A percentile compares a stretch with the other conserved stretches of the same genome.
Conservation (phyloP, 1,140 invertebrate genomes). For the Danaus plexippus region DNA sequence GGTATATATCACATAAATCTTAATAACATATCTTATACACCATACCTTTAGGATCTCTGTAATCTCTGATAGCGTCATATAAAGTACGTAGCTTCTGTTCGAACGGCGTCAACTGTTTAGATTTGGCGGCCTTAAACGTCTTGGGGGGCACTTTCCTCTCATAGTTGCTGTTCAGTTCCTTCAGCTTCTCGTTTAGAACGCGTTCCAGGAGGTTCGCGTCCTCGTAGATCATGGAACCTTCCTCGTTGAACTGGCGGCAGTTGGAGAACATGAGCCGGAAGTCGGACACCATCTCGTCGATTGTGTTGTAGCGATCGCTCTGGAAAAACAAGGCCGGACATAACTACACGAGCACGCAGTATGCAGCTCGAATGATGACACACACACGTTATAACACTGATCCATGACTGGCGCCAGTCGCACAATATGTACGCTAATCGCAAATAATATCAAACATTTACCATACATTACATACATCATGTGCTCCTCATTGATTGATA, state of each 20-base stretch:
- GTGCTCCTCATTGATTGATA: too few species aligned
- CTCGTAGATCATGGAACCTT: constrained; percentile 94
- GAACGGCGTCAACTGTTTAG: constrained; percentile 69
- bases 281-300: constrained; percentile 76
- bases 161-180: constrained; percentile 73
- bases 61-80: constrained; percentile 92
- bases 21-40: background rate
- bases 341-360: background rate
- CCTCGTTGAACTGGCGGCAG: constrained; percentile 96
- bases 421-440: too few species aligned
- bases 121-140: constrained; percentile 42
- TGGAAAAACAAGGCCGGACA: constrained; percentile 24
- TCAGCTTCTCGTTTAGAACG: constrained; percentile 87
- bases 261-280: constrained; percentile 94
- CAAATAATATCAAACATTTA: too few species aligned
- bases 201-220: constrained; percentile 92
- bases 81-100: constrained; percentile 88
- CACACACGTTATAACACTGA: background rate
- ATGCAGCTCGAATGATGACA: background rate
- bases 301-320: constrained; percentile 74
- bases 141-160: constrained; percentile 45
- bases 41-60: constrained; percentile 86
- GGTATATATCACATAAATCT: background rate
- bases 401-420: too few species aligned
- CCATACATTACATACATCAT: too few species aligned